Conservation (phyloP, 2,797 vertebrate genomes). For the Tokudaia muenninki region DNA sequence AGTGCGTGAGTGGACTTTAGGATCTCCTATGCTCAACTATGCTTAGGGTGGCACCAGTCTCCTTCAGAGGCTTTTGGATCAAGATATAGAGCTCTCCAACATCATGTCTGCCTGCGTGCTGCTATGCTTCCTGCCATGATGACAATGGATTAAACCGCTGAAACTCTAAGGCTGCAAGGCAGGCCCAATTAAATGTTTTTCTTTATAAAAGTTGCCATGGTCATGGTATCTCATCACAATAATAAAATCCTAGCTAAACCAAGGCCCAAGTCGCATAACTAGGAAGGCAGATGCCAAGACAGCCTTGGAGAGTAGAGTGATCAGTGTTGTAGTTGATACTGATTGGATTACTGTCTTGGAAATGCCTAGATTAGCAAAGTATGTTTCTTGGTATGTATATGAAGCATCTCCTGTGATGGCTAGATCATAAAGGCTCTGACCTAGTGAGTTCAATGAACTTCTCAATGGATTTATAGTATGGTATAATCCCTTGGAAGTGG, state of each 20-base stretch:
- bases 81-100: background rate
- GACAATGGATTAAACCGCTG: background rate
- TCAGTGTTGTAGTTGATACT: background rate
- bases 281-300: background rate
- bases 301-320: background rate
- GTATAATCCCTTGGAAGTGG: background rate
- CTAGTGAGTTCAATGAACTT: background rate
- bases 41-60: background rate
- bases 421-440: background rate
- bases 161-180: background rate
- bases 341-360: background rate
- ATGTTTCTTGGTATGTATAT: background rate
- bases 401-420: background rate
- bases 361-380: background rate
- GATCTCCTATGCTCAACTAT: background rate
- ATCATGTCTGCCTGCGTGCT: background rate
- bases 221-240: background rate
- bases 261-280: background rate
- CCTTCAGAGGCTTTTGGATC: background rate
- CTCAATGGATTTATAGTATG: background rate
- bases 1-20: background rate
- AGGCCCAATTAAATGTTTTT: background rate
- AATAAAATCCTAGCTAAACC: background rate
- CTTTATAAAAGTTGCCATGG: background rate
- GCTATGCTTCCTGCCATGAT: background rate